These are phyloP conservation scores for Drosophila atripex DNA, from an alignment of 2,888 invertebrate species.

Conservation along the genomic window DNA sequence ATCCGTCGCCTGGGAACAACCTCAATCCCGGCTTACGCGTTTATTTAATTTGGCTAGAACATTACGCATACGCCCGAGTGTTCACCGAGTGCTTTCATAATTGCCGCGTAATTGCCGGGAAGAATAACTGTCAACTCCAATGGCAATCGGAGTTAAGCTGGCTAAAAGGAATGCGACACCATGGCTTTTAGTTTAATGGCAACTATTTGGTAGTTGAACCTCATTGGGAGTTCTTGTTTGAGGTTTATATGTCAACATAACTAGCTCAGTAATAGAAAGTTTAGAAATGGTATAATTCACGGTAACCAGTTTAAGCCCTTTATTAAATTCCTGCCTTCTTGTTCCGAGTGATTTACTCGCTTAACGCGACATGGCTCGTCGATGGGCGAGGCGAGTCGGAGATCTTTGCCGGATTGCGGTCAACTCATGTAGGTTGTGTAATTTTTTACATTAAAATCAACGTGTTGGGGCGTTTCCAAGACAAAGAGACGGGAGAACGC, in stretches of 20 bases:
- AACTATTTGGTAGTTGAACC: background rate
- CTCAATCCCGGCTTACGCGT: conserved; percentile 35
- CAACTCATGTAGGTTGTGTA: conserved; percentile 6
- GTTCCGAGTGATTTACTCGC: background rate
- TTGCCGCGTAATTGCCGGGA: conserved; percentile 34
- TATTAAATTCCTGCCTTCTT: background rate
- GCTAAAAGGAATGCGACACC: background rate
- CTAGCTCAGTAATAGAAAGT: too few species aligned
- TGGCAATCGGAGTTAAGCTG: conserved; percentile 2
- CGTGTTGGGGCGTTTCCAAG: background rate
- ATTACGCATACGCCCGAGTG: conserved; percentile 15
- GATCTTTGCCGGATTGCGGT: background rate
- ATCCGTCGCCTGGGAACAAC: conserved; percentile 1
- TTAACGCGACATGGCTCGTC: background rate
- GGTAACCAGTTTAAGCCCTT: background rate
- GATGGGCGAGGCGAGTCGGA: background rate
- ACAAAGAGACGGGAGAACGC: background rate
- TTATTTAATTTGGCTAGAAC: conserved; percentile 42
- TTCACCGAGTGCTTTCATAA: conserved; percentile 21
- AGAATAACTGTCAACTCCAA: conserved; percentile 21
- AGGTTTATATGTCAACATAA: too few species aligned
- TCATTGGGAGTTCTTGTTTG: too few species aligned
- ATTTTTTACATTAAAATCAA: conserved; percentile 19
- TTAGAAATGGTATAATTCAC: too few species aligned
- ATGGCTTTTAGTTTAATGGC: background rate